Evolutionary conservation across 2,888 invertebrate genomes (phyloP), one percentile per base, ranked within the genome.

Genomic region (Taphrorychus bicolor): DNA sequence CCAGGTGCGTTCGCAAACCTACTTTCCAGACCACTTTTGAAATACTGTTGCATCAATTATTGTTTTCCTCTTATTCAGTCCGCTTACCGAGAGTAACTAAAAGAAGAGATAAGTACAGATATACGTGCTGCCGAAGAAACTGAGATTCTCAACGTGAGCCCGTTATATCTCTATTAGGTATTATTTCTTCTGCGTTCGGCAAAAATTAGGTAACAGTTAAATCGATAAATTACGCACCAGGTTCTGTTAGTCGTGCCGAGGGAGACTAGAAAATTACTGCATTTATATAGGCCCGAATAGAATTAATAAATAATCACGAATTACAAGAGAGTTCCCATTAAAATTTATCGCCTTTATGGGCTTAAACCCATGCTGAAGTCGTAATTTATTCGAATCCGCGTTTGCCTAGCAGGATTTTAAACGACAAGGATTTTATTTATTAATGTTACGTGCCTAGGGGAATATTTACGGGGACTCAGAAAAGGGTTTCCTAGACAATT

Each of bases 311-410:
- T 52, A 52, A 52, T 52, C 11, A 40, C 21, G 22, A 56, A 18
- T 56, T 56, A 40, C 56, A 32, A 56, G 56, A 32, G 32, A 41
- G 24, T 56, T 32, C 56, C 40, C 17, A 56, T 24, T 32, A 11
- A 3, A 56, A 56, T 40, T 40, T 56, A 56, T 22, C 22, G 52
- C 52, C 52, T 52, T 52, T 52, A 22, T 22, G 52, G 52, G 21
- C 52, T 52, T 52, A 22, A 21, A 22, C 52, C 22, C 19, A 52
- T 52, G 52, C 52, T 45, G 52, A 52, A 21, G 52, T 52, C 22
- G 22, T 52, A 19, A 52, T 52, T 52, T 52, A 52, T 52, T 52
- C 14, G 52, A 52, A 21, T 21, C 52, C 52, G 52, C 52, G 22
- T 52, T 18, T 52, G 52, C 52, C 52, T 52, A 52, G 11, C 21